A percentile compares a stretch with the other conserved stretches of the same genome.
Evolutionary conservation across 2,113 vertebrate genomes (phyloP).

Genomic region (Gracilinanus agilis): DNA sequence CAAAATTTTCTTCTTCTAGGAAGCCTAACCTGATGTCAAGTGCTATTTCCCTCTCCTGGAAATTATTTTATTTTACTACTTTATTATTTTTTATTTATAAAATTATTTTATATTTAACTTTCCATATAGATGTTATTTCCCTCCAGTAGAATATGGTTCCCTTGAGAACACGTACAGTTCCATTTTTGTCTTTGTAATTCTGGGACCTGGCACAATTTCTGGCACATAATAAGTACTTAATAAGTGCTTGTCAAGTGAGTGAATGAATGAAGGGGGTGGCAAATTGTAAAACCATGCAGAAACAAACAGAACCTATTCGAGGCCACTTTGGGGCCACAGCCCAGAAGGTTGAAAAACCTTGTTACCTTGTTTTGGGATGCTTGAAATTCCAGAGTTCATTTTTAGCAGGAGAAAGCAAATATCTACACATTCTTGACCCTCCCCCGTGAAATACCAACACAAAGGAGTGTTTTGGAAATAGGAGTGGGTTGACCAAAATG

Average conservation of each 20-base stretch:
- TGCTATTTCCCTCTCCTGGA: too few species aligned
- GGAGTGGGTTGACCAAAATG: neutral
- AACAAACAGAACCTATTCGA: neutral
- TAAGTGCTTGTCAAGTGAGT: neutral
- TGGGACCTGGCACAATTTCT: too few species aligned
- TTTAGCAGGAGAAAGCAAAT: neutral
- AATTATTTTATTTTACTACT: too few species aligned
- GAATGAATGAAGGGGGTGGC: neutral
- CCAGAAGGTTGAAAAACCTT: neutral
- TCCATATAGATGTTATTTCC: too few species aligned
- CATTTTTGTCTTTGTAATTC: too few species aligned
- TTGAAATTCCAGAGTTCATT: slow-evolving; percentile 46
- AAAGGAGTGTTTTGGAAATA: neutral
- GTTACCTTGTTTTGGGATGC: neutral
- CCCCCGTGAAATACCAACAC: neutral
- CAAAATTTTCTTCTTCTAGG: too few species aligned
- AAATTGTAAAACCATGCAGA: neutral
- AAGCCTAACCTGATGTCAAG: too few species aligned
- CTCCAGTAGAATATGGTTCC: too few species aligned
- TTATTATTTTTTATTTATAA: too few species aligned
- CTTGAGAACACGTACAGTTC: too few species aligned
- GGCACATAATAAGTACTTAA: too few species aligned
- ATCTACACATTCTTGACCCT: neutral
- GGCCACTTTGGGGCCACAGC: neutral
- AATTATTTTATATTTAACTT: too few species aligned